Conservation (phyloP, 37 sponge, comb jelly and placozoan species). For the Halisarca cf. caerulea region DNA sequence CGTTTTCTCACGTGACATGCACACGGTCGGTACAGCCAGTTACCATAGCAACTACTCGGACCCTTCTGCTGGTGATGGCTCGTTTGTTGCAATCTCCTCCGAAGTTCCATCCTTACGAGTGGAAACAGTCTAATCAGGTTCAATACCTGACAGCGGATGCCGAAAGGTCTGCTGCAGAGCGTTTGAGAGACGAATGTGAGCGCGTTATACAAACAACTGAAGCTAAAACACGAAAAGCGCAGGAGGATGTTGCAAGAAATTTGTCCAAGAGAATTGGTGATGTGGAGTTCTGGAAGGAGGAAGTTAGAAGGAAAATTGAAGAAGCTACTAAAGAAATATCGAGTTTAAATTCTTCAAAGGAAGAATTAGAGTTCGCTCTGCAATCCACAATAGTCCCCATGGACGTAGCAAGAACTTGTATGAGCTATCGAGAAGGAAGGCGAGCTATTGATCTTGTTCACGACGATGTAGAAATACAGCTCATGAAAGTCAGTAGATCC, state of each 20-base stretch:
- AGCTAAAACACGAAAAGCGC: slow-evolving; percentile 67
- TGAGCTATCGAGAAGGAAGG: slow-evolving; percentile 67
- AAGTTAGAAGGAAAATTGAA: slow-evolving; percentile 63
- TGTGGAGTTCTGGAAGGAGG: slow-evolving; percentile 91
- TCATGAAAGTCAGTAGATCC: slow-evolving; percentile 91
- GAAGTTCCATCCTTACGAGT: slow-evolving; percentile 86
- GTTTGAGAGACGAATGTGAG: slow-evolving; percentile 80
- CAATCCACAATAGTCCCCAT: slow-evolving; percentile 68
- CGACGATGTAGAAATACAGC: slow-evolving; percentile 92
- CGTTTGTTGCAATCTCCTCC: slow-evolving; percentile 62
- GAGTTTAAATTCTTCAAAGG: slow-evolving; percentile 57
- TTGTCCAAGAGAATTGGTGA: slow-evolving; percentile 82
- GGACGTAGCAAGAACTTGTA: slow-evolving; percentile 74
- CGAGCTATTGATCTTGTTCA: slow-evolving; percentile 85
- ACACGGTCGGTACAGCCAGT: too few species aligned
- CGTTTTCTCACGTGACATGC: too few species aligned
- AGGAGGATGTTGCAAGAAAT: slow-evolving; percentile 79
- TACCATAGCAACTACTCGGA: too few species aligned
- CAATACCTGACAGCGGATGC: slow-evolving; percentile 81
- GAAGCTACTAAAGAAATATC: slow-evolving; percentile 76
- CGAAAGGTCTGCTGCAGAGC: slow-evolving; percentile 79
- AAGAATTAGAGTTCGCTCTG: slow-evolving; percentile 72
- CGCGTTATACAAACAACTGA: slow-evolving; percentile 82
- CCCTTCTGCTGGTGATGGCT: slow-evolving; percentile 30
- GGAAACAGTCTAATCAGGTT: slow-evolving; percentile 81